Conservation (phyloP, 1,140 invertebrate species). For the Pseudomyrmex concolor region DNA sequence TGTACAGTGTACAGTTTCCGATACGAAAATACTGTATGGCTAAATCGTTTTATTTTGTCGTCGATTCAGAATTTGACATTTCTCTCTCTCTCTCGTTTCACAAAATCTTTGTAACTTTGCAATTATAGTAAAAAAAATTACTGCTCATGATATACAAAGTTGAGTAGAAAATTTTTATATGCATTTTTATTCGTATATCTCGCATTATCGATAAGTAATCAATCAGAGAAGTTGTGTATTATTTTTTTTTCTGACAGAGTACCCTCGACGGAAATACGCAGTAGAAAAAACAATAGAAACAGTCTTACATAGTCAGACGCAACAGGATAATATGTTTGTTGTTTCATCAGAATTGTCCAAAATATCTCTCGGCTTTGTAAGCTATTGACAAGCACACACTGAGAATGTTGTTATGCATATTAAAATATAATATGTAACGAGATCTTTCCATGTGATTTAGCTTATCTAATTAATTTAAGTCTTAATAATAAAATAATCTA, state of each 20-base stretch:
- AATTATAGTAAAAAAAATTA: no score
- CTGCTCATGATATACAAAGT: background rate
- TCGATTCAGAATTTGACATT: no score
- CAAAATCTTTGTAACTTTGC: no score
- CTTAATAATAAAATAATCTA: slow-evolving; percentile 24
- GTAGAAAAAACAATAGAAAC: slow-evolving; percentile 9
- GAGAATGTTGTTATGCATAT: slow-evolving; percentile 14
- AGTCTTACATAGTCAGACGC: slow-evolving; percentile 6
- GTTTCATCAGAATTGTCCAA: slow-evolving; percentile 37
- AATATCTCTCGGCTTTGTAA: slow-evolving; percentile 15
- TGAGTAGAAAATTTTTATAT: background rate
- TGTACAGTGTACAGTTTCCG: no score
- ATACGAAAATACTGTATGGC: no score
- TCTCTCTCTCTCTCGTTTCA: no score
- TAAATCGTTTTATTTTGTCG: no score
- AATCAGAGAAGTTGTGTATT: background rate
- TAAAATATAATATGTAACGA: slow-evolving; percentile 54
- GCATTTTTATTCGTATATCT: background rate
- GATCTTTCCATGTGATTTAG: slow-evolving; percentile 18
- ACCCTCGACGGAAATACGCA: slow-evolving; percentile 1
- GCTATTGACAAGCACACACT: background rate
- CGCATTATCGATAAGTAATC: background rate
- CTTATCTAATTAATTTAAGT: slow-evolving; percentile 39
- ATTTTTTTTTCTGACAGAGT: background rate
- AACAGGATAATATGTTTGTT: slow-evolving; percentile 1